phyloP scores from a whole-genome alignment of 1,140 invertebrate species.

The Heliconius hermathena region DNA sequence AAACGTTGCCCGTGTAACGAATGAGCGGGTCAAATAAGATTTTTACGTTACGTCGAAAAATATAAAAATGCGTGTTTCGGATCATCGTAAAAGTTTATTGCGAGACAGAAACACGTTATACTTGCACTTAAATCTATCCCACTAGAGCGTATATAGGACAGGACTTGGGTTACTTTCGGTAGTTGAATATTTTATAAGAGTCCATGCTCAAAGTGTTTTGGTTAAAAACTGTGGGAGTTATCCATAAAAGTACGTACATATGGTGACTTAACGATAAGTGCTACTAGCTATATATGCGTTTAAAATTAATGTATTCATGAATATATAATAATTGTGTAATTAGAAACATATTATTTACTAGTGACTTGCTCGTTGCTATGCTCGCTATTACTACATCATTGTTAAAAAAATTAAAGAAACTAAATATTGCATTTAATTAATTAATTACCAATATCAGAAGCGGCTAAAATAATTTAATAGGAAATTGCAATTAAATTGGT shows the following conservation, averaged over 20 bases:
- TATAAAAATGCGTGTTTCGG: conserved; percentile 37
- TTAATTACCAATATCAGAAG: too few species aligned
- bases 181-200: conserved; percentile 28
- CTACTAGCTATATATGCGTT: not conserved
- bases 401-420: too few species aligned
- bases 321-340: not conserved
- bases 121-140: conserved; percentile 37
- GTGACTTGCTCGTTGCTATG: too few species aligned
- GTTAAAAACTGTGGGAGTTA: not conserved
- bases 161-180: conserved; percentile 19
- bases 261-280: not conserved
- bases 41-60: conserved; percentile 39
- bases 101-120: conserved; percentile 39
- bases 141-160: conserved; percentile 13
- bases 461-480: too few species aligned
- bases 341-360: too few species aligned
- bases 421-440: too few species aligned
- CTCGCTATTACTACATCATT: too few species aligned
- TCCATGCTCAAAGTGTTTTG: conserved; percentile 1
- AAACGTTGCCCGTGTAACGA: conserved; percentile 30
- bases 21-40: conserved; percentile 39
- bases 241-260: conserved; percentile 1
- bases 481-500: too few species aligned
- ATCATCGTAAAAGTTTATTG: conserved; percentile 43
- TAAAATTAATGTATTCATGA: not conserved